These are phyloP conservation scores for Acanthisitta chloris DNA, from an alignment of 2,113 vertebrate species.

Conservation along the genomic window DNA sequence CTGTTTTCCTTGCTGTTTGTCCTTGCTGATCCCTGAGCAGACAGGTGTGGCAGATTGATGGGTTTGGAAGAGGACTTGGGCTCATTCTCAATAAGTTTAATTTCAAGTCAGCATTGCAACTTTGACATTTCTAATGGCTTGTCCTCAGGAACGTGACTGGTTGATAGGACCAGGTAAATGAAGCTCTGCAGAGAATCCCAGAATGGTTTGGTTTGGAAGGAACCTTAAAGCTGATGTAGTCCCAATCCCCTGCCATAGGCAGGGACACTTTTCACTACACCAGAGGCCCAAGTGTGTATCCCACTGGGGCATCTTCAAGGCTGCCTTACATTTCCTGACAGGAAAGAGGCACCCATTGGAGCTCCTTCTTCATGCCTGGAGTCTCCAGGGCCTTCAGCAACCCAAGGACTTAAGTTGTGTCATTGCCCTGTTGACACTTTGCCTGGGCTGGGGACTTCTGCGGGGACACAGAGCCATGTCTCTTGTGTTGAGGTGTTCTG, in stretches of 20 bases:
- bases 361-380: background rate
- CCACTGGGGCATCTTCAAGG: background rate
- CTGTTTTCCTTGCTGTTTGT: background rate
- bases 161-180: background rate
- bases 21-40: background rate
- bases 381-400: background rate
- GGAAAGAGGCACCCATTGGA: background rate
- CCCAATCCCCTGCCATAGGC: background rate
- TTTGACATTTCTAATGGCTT: background rate
- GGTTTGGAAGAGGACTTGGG: background rate
- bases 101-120: background rate
- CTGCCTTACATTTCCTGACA: background rate
- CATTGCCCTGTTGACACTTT: rapidly evolving
- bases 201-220: background rate
- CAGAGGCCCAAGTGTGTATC: background rate
- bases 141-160: background rate
- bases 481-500: background rate
- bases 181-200: background rate
- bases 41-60: background rate
- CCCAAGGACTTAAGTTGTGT: background rate
- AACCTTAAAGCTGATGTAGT: background rate
- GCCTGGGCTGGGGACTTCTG: background rate
- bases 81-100: background rate
- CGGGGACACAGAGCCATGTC: background rate
- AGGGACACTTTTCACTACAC: background rate